Evolutionary conservation across 35 echinoderm and acorn worm genomes (phyloP), one percentile per base, ranked within the genome.

Genomic region (Holothuria glaberrima): DNA sequence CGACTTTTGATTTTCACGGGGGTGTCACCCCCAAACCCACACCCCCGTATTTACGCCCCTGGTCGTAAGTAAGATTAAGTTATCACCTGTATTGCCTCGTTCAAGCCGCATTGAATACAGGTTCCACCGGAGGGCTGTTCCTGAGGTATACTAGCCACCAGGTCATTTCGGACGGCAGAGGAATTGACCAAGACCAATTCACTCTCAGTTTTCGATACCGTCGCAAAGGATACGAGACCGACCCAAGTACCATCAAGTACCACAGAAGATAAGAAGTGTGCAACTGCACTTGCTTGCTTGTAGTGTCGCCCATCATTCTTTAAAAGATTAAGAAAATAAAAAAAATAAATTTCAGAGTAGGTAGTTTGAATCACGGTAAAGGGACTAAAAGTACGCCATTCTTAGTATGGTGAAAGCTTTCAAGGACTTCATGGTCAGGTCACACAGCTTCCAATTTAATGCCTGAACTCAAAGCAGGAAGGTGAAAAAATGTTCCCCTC

Each of bases 51-150:
- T n/a, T n/a, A n/a, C n/a, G n/a, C n/a, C n/a, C n/a, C n/a, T n/a
- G n/a, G n/a, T n/a, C n/a, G n/a, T n/a, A n/a, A n/a, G n/a, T 46
- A 46, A 4, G 44, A 5, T 54, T 17, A 29, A 73, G 22, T 20
- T 36, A 9, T 29, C 88, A 93, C 91, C 74, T 88, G 22, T 31
- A 93, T 12, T 3, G 85, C 71, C 6, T 24, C 36, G 19, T 58
- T 30, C 25, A 93, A 59, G n/a, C 91, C 91, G n/a, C 86, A 88
- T 6, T 73, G 68, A 70, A 93, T 93, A 61, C 85, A 88, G 0
- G 91, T 93, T 25, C 69, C 86, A 17, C 91, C 91, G 45, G 57
- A 60, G 7, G 91, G 83, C 10, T 64, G 71, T 13, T 38, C 38
- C 0, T 30, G 83, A 6, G 71, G 86, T 17, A 93, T 70, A 30